Percentiles rank a stretch among this genome's conserved stretches.
Conservation (phyloP, 1,140 invertebrate species). For the Drosophila oshimai region DNA sequence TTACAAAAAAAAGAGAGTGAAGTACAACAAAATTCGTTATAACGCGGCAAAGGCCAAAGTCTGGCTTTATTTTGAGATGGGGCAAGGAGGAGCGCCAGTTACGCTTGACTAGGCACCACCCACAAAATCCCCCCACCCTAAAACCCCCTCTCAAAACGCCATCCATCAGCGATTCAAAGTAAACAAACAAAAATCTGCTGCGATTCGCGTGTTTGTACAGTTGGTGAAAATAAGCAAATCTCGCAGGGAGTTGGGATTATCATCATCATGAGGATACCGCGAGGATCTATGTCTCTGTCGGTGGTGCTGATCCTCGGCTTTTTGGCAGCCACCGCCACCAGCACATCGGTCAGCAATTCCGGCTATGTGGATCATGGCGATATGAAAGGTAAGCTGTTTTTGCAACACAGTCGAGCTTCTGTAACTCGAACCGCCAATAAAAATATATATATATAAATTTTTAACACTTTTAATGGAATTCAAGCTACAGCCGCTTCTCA, state of each 20-base stretch:
- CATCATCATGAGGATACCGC: slow-evolving; percentile 16
- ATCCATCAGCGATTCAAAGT: slow-evolving; percentile 3
- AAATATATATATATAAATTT: background rate
- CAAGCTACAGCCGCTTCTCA: background rate
- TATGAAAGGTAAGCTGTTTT: slow-evolving; percentile 76
- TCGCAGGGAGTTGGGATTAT: slow-evolving; percentile 1
- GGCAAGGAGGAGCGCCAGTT: slow-evolving; percentile 35
- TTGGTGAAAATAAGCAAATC: slow-evolving; percentile 28
- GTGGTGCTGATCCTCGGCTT: slow-evolving; percentile 29
- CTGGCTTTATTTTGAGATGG: slow-evolving; percentile 32
- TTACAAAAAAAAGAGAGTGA: background rate
- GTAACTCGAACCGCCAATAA: slow-evolving; percentile 6
- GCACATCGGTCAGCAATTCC: slow-evolving; percentile 50
- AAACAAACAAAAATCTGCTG: slow-evolving; percentile 35
- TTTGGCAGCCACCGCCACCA: slow-evolving; percentile 5
- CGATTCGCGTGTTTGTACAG: slow-evolving; percentile 27
- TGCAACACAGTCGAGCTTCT: slow-evolving; percentile 6
- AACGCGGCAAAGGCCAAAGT: slow-evolving; percentile 34
- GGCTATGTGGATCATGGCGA: slow-evolving; percentile 76
- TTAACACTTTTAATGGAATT: background rate
- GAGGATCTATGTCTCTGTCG: background rate
- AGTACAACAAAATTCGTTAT: background rate
- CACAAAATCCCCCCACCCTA: background rate
- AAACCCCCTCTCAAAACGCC: background rate
- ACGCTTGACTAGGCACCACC: slow-evolving; percentile 34